Evolutionary conservation across 2,113 vertebrate species (phyloP).

Genomic region (Ictalurus punctatus): DNA sequence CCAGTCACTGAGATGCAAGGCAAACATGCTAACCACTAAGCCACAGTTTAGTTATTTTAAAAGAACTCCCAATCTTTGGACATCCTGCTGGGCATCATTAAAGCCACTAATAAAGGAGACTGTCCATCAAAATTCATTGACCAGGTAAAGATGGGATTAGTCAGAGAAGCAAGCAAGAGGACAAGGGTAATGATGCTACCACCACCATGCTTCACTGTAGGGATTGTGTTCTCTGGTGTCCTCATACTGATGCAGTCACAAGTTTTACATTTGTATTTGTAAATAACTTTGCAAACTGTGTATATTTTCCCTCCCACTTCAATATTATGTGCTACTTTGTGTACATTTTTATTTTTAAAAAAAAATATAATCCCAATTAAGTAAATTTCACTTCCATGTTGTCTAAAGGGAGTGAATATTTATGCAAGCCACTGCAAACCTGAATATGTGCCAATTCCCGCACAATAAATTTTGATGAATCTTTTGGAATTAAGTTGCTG

Average conservation of each 20-base stretch:
- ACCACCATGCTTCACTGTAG: neutral
- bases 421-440: neutral
- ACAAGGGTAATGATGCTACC: neutral
- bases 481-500: neutral
- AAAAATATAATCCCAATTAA: neutral
- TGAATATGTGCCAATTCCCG: neutral
- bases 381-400: neutral
- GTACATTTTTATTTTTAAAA: too few species aligned
- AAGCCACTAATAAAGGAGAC: neutral
- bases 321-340: neutral
- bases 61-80: too few species aligned
- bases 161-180: neutral
- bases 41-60: too few species aligned
- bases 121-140: neutral
- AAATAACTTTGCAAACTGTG: neutral
- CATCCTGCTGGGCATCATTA: neutral
- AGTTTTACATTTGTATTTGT: neutral
- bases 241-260: neutral
- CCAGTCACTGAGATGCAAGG: too few species aligned
- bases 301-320: neutral
- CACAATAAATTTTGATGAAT: neutral
- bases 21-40: too few species aligned
- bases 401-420: neutral
- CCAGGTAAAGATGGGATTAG: neutral
- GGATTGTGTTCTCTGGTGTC: neutral